Base-by-base conservation (phyloP, 2,113 vertebrate species). In the Scortum barcoo region DNA sequence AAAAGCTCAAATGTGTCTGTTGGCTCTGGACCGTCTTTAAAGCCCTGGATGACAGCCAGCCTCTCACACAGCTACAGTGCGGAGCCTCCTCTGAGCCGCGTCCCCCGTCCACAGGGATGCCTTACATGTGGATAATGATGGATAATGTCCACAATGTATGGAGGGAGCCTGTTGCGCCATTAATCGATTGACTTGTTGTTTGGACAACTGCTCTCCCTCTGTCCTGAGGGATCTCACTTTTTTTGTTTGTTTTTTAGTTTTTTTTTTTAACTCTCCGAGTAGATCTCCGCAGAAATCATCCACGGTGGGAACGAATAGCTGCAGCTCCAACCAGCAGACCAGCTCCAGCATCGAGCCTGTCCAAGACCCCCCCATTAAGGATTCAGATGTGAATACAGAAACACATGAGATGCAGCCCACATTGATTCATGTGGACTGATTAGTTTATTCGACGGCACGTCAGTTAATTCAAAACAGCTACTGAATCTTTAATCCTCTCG, bases 161-260 rank as follows among this genome's bases (percentile, higher is more conserved):
- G 53, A 61, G 24, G 58, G 46, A 66, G 78, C 76, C 81, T 83
- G 84, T 91, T 90, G 88, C 76, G 61, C 68, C 73, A 89, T 78
- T 80, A 84, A 90, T 87, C 83, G 86, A 90, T 80, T 61, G 65
- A 12, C 57, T 74, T 24, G 67, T 91, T 91, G 89, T 93, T 93
- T 90, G 84, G 87, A 89, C 90, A 88, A 93, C 88, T 87, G 87
- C 62, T 86, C 33, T 68, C 61, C 28, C 19, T 44, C 65, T 26
- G 78, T 79, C 50, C 81, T 38, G 56, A 5, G 72, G 76, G 62
- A 87, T 46, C n/a, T 51, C 33, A 76, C 78, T 79, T 61, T 44
- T n/a, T n/a, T n/a, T n/a, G n/a, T n/a, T n/a, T n/a, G n/a, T n/a
- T n/a, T n/a, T n/a, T n/a, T n/a, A n/a, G n/a, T n/a, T n/a, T n/a